phyloP scores from a whole-genome alignment of 1,140 invertebrate species.

The Drosophila neocordata region DNA sequence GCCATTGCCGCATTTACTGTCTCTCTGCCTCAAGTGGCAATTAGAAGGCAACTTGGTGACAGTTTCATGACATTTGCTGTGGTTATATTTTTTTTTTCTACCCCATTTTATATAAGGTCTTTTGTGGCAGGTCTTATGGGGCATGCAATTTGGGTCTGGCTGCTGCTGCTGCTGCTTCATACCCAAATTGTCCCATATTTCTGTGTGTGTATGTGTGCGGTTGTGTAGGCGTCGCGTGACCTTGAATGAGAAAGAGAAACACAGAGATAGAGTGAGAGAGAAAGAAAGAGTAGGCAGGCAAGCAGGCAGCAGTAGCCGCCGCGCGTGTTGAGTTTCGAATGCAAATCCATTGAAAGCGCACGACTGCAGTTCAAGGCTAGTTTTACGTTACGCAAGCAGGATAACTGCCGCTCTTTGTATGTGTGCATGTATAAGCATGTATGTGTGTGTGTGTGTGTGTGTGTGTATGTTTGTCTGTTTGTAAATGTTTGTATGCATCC shows the following conservation, averaged over 20 bases:
- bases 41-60: slow-evolving; percentile 41
- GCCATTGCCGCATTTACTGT: background rate
- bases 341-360: slow-evolving; percentile 80
- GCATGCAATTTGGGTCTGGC: slow-evolving; percentile 1
- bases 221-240: slow-evolving; percentile 48
- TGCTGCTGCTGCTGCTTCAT: slow-evolving; percentile 3
- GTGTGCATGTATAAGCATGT: slow-evolving; percentile 26
- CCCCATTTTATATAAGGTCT: slow-evolving; percentile 41
- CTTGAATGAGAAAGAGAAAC: slow-evolving; percentile 22
- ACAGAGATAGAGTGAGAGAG: background rate
- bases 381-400: slow-evolving; percentile 77
- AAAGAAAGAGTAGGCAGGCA: background rate
- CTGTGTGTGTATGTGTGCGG: slow-evolving; percentile 12
- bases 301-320: background rate
- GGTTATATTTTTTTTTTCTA: background rate
- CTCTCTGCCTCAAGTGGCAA: slow-evolving; percentile 29
- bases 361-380: slow-evolving; percentile 79
- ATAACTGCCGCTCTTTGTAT: slow-evolving; percentile 27
- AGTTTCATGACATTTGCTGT: slow-evolving; percentile 36
- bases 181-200: slow-evolving; percentile 36
- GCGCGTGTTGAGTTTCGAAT: slow-evolving; percentile 53
- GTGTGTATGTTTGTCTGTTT: slow-evolving; percentile 2
- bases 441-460: slow-evolving; percentile 6
- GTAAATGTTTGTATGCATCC: slow-evolving; percentile 54
- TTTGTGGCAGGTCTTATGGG: slow-evolving; percentile 44